Conservation (phyloP, 2,888 invertebrate genomes). For the Dione juno region DNA sequence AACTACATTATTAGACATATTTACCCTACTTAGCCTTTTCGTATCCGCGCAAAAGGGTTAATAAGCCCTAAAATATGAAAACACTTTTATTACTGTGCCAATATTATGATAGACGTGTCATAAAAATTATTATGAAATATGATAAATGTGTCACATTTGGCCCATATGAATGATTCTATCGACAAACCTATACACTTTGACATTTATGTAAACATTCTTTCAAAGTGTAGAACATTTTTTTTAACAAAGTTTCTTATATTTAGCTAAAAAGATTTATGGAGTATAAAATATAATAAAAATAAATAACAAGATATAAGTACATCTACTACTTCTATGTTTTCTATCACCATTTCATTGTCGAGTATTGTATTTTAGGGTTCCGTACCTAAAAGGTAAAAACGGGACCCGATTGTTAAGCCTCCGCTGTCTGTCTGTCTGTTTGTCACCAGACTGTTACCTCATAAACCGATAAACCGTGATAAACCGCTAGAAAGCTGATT, state of each 20-base stretch:
- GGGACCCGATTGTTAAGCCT: too few relatives aligned
- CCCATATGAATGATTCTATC: conserved; percentile 17
- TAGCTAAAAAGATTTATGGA: conserved; percentile 4
- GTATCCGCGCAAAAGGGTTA: not conserved
- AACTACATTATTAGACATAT: too few relatives aligned
- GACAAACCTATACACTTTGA: conserved; percentile 1
- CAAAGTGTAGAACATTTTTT: conserved; percentile 21
- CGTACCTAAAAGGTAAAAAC: too few relatives aligned
- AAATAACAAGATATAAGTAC: not conserved
- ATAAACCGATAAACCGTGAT: too few relatives aligned
- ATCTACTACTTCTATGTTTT: too few relatives aligned
- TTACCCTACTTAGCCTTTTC: too few relatives aligned
- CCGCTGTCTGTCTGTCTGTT: too few relatives aligned
- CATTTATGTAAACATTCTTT: conserved; percentile 2
- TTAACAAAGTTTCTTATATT: conserved; percentile 15
- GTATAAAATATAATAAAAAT: conserved; percentile 7
- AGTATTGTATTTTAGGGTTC: too few relatives aligned
- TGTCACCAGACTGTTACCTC: too few relatives aligned
- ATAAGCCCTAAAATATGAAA: conserved; percentile 4
- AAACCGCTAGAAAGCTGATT: too few relatives aligned
- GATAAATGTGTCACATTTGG: not conserved
- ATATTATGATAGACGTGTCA: not conserved
- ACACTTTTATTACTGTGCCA: not conserved
- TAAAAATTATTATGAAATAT: not conserved
- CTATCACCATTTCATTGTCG: too few relatives aligned